Conservation (phyloP, 1,140 invertebrate species). For the Temnothorax longispinosus region DNA sequence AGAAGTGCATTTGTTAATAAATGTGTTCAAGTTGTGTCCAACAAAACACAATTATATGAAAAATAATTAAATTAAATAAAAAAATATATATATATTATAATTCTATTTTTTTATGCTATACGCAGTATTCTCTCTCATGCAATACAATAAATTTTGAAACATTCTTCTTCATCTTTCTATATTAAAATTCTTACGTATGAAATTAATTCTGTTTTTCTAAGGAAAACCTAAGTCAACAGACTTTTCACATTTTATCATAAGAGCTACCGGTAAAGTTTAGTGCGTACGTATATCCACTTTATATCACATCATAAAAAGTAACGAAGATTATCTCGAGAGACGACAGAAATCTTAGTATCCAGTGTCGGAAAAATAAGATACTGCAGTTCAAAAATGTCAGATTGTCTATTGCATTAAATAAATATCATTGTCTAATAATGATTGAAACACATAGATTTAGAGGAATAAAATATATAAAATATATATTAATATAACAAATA, state of each 20-base stretch:
- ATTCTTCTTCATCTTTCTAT: background rate
- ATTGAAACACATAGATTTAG: background rate
- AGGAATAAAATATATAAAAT: background rate
- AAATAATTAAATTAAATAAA: background rate
- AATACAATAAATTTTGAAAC: background rate
- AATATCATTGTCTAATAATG: background rate
- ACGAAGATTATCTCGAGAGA: conserved; percentile 15
- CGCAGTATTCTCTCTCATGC: background rate
- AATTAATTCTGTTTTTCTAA: conserved; percentile 1
- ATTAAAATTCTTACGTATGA: background rate
- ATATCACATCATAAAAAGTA: conserved; percentile 2
- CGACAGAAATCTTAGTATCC: background rate
- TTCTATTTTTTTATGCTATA: background rate
- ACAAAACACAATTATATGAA: background rate
- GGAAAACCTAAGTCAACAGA: background rate
- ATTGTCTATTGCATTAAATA: background rate
- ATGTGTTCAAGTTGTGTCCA: background rate
- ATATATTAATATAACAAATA: background rate
- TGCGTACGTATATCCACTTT: background rate
- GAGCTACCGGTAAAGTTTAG: background rate
- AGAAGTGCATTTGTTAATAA: background rate
- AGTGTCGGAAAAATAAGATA: background rate
- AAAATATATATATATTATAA: background rate
- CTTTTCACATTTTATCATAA: background rate
- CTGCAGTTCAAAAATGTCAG: background rate